Base-by-base conservation (phyloP, 37 sponge, comb jelly and placozoan genomes). In the Amphimedon queenslandica region DNA sequence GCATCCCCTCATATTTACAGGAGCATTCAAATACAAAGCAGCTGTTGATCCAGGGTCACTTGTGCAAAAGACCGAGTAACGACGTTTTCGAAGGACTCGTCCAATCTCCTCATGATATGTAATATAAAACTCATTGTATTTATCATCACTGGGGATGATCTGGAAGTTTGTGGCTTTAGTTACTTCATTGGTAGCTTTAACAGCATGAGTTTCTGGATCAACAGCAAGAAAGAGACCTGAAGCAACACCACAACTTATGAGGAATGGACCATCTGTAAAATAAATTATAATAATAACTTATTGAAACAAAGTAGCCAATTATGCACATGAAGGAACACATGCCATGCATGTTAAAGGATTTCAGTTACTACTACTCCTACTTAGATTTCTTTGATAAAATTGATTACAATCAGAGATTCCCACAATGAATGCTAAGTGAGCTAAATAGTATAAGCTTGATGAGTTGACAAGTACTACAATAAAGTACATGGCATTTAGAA, bases 181-280 rank as follows among this genome's bases (percentile, higher is more conserved):
- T n/a, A 55, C 51, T 8, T 63, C 24, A 3, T 24, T 40, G 1
- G 87, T 87, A 23, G 61, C 81, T 6, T 58, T 10, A 21, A 82
- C 63, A 23, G 13, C 33, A 29, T 57, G 42, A 38, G 57, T 55
- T 4, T 55, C 29, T 23, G 57, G 70, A 39, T 71, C 64, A 40
- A 66, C 67, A 18, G 76, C 81, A n/a, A 32, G 71, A 64, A 67
- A 76, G 81, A 63, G 76, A 40, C 55, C 27, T 1, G 42, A 51
- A 5, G 68, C 55, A 32, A 56, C 57, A 32, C 58, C 72, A 31
- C 66, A 78, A 53, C 65, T 20, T 4, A 87, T 61, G 10, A 80
- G 33, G 61, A 71, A 87, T 1, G 87, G 87, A 2, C 87, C 87
- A 64, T 69, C 87, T 87, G 56, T 23, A 76, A 24, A 40, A n/a